A percentile compares a stretch with the other conserved stretches of the same genome.
These are phyloP conservation scores for Lagopus muta DNA, from an alignment of 2,113 vertebrate genomes.

Conservation along the genomic window DNA sequence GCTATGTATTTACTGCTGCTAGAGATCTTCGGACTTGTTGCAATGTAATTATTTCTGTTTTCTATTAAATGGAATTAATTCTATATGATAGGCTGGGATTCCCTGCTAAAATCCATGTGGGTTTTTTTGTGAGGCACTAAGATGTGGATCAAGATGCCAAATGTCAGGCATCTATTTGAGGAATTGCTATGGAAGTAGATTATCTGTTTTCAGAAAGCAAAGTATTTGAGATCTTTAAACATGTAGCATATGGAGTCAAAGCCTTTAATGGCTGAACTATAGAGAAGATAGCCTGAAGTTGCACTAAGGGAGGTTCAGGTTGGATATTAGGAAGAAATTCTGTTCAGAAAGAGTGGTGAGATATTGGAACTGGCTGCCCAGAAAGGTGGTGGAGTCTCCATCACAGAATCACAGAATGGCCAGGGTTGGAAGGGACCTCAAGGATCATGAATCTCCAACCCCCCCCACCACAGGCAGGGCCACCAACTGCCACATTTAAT, in stretches of 20 bases:
- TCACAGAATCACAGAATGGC: too few relatives aligned
- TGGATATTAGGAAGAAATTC: too few relatives aligned
- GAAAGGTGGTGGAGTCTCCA: too few relatives aligned
- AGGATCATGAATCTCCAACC: too few relatives aligned
- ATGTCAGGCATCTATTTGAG: background rate
- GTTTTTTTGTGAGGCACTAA: background rate
- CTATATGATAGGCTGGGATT: background rate
- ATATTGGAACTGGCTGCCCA: too few relatives aligned
- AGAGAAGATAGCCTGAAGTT: background rate
- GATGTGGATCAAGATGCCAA: background rate
- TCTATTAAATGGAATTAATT: background rate
- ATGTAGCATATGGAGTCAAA: rapidly evolving
- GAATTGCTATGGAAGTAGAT: background rate
- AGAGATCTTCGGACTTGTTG: conserved; percentile 29
- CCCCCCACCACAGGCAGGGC: too few relatives aligned
- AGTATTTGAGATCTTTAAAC: background rate
- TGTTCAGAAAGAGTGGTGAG: too few relatives aligned
- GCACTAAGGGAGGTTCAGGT: too few relatives aligned
- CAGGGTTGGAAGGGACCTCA: too few relatives aligned
- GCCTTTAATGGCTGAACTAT: background rate
- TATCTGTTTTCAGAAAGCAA: background rate
- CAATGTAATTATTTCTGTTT: background rate
- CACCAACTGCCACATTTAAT: too few relatives aligned
- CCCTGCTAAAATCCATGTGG: background rate
- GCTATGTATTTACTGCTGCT: background rate